phyloP scores from a whole-genome alignment of 2,888 invertebrate genomes.

The Cosmia pyralina region DNA sequence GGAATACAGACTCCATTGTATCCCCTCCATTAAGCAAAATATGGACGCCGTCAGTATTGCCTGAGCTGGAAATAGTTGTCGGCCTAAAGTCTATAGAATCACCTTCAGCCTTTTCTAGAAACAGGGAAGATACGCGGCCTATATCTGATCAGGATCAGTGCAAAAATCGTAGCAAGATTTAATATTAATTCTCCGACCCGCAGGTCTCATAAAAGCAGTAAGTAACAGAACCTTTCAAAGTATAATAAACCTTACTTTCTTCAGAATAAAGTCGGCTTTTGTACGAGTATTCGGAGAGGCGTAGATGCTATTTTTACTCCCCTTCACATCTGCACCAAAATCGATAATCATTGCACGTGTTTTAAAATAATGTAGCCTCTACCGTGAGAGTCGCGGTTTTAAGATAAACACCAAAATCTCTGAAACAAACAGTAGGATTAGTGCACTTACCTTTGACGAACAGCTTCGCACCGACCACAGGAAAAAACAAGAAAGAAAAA shows the following conservation, averaged over 20 bases:
- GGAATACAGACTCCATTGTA: slow-evolving; percentile 47
- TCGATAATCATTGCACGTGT: slow-evolving; percentile 76
- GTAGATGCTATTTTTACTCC: slow-evolving; percentile 75
- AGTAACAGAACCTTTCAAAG: slow-evolving; percentile 46
- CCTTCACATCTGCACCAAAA: slow-evolving; percentile 73
- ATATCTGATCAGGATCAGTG: slow-evolving; percentile 29
- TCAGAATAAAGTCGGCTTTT: slow-evolving; percentile 62
- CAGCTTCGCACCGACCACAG: slow-evolving; percentile 74
- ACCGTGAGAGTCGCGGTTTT: slow-evolving; percentile 9
- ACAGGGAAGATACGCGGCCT: neutral
- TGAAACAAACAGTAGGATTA: slow-evolving; percentile 58
- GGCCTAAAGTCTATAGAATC: neutral
- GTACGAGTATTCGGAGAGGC: slow-evolving; percentile 52
- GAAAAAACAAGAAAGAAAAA: slow-evolving; percentile 65
- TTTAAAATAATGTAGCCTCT: slow-evolving; percentile 53
- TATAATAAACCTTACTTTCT: slow-evolving; percentile 63
- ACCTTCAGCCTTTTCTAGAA: neutral
- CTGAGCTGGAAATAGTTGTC: neutral
- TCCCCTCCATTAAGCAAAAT: slow-evolving; percentile 53
- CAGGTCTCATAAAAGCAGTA: slow-evolving; percentile 55
- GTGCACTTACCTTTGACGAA: slow-evolving; percentile 77
- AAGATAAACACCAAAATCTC: slow-evolving; percentile 33
- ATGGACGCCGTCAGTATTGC: slow-evolving; percentile 39
- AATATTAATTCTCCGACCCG: slow-evolving; percentile 57
- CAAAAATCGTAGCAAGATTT: slow-evolving; percentile 56